Evolutionary conservation across 1,140 invertebrate species (phyloP).

Genomic region (Apis cerana): DNA sequence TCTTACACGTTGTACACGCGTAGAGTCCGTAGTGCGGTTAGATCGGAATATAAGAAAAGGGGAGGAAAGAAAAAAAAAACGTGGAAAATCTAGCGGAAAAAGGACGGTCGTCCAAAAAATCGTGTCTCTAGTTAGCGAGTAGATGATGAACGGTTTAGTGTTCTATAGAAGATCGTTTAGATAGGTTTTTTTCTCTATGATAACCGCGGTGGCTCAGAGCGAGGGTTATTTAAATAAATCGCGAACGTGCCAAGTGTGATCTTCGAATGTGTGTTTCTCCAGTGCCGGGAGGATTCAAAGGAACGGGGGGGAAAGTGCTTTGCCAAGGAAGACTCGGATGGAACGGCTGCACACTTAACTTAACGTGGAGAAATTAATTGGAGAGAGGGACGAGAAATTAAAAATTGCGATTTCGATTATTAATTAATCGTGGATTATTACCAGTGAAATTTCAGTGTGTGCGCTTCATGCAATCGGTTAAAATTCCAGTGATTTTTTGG

Average conservation of each 20-base stretch:
- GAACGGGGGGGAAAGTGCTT: background rate
- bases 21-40: slow-evolving; percentile 68
- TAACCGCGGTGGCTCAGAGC: slow-evolving; percentile 74
- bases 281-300: slow-evolving; percentile 28
- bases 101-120: slow-evolving; percentile 68
- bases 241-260: slow-evolving; percentile 73
- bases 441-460: slow-evolving; percentile 55
- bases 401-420: background rate
- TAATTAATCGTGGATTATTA: slow-evolving; percentile 11
- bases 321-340: too few relatives aligned
- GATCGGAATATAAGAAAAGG: slow-evolving; percentile 14
- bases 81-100: slow-evolving; percentile 58
- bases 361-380: slow-evolving; percentile 15
- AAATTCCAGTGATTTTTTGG: slow-evolving; percentile 56
- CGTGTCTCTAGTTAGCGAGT: slow-evolving; percentile 75
- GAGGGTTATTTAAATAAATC: slow-evolving; percentile 63
- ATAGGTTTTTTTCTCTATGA: slow-evolving; percentile 71
- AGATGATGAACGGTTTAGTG: slow-evolving; percentile 74
- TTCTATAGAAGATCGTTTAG: slow-evolving; percentile 76
- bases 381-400: slow-evolving; percentile 23
- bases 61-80: background rate
- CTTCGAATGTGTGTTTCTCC: slow-evolving; percentile 50
- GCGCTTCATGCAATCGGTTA: slow-evolving; percentile 44
- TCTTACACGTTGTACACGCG: slow-evolving; percentile 74
- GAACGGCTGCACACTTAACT: slow-evolving; percentile 7